A percentile compares a stretch with the other conserved stretches of the same genome.
phyloP scores from a whole-genome alignment of 1,140 invertebrate genomes.

The Cherax destructor region DNA sequence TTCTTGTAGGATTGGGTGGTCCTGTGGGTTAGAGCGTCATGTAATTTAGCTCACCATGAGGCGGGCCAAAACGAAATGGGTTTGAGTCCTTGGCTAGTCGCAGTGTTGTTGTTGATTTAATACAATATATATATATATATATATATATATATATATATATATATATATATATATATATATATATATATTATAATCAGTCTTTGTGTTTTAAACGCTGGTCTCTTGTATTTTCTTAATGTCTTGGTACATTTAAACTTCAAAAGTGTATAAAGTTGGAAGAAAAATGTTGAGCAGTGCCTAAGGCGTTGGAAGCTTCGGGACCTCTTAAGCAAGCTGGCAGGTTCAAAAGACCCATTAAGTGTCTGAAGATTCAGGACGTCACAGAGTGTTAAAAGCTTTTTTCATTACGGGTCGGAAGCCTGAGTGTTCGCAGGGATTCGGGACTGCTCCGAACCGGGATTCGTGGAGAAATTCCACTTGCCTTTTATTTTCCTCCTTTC shows the following conservation, averaged over 20 bases:
- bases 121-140: not conserved
- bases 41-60: no score
- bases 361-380: conserved; percentile 12
- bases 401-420: conserved; percentile 4
- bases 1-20: no score
- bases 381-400: conserved; percentile 15
- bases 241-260: conserved; percentile 1
- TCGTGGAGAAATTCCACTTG: not conserved
- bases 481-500: no score
- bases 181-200: not conserved
- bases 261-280: not conserved
- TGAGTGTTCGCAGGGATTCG: not conserved
- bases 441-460: not conserved
- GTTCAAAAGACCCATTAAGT: conserved; percentile 19
- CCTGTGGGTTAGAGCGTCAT: no score
- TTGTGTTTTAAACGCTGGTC: no score
- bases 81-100: no score
- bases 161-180: not conserved
- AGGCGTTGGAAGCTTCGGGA: not conserved
- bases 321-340: conserved; percentile 8
- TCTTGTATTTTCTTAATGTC: not conserved
- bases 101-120: no score
- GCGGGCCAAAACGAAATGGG: no score
- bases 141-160: not conserved
- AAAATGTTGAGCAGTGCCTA: conserved; percentile 3